Base-by-base conservation (phyloP, 2,797 vertebrate genomes). In the Microctenopoma lineatum region DNA sequence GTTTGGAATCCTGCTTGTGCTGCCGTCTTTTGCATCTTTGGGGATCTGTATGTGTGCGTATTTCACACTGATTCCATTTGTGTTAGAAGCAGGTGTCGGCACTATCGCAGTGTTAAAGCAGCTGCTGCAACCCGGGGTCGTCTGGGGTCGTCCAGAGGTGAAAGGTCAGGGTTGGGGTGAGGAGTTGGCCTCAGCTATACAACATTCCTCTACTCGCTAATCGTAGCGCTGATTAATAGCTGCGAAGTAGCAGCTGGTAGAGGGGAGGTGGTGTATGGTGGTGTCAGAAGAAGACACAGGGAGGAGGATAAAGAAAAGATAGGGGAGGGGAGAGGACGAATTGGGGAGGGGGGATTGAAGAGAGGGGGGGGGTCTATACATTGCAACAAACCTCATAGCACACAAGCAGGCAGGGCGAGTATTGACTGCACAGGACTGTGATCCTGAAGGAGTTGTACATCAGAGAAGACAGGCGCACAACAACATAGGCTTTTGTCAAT, bases 121-220 rank as follows among this genome's bases (percentile, higher is more conserved):
- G 87, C 85, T 88, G 85, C 81, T 54, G 52, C 75, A 13, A 71
- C 61, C 53, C 0, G 13, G 75, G 78, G 85, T 88, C 61, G 9
- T 16, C 34, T 7, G 2, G 79, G 78, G 86, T 83, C 71, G 3
- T 2, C 46, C 54, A 55, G 84, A 63, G 75, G 75, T 82, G 50
- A 81, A 65, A 85, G 90, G 79, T 88, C 80, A 72, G 73, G 78
- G 72, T 54, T 1, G 64, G 84, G 87, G 86, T 85, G 73, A 89
- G 79, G 68, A 88, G 84, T 91, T 50, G 45, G 84, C 84, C 82
- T 83, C 75, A 79, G 84, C 77, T 74, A 86, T 85, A 91, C 34
- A 79, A 87, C 87, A 93, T 93, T 93, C 89, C 89, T 84, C 64
- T 13, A 70, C 86, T 89, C n/a, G 18, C 87, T 90, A 90, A 91